Evolutionary conservation across 53 echinoderm and acorn worm species (phyloP).

Genomic region (Arbacia lixula): DNA sequence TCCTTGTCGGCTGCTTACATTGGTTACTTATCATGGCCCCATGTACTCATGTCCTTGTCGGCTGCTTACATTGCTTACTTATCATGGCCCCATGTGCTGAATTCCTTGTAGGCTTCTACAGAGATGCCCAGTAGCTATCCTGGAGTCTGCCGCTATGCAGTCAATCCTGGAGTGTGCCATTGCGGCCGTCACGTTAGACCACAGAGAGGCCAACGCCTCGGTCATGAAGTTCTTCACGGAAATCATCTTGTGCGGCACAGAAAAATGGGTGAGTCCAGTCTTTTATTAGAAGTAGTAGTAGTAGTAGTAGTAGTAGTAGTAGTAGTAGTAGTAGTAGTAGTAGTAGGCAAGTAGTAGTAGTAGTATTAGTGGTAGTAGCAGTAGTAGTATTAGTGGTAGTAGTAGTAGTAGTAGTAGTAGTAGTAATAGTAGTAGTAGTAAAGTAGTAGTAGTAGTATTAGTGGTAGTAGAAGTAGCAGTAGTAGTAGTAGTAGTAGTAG

Average conservation of each 20-base stretch:
- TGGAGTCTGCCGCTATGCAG: slow-evolving; percentile 69
- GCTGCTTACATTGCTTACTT: too few relatives aligned
- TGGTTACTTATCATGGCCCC: too few relatives aligned
- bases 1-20: too few relatives aligned
- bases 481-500: too few relatives aligned
- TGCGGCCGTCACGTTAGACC: slow-evolving; percentile 80
- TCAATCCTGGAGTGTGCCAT: slow-evolving; percentile 81
- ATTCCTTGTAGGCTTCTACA: slow-evolving; percentile 74
- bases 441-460: too few relatives aligned
- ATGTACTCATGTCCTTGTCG: too few relatives aligned
- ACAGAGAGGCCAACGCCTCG: slow-evolving; percentile 93
- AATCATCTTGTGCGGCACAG: slow-evolving; percentile 59
- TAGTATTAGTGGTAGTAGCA: background rate
- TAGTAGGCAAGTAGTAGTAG: background rate
- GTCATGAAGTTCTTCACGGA: slow-evolving; percentile 95
- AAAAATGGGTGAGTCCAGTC: slow-evolving; percentile 75
- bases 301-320: background rate
- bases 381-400: too few relatives aligned
- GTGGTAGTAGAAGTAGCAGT: too few relatives aligned
- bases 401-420: too few relatives aligned
- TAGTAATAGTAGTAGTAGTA: too few relatives aligned
- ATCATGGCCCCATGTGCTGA: background rate
- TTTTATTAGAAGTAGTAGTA: background rate
- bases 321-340: background rate
- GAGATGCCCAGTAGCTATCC: slow-evolving; percentile 77